Evolutionary conservation across 2,797 vertebrate species (phyloP).

Genomic region (Silurus aristotelis): DNA sequence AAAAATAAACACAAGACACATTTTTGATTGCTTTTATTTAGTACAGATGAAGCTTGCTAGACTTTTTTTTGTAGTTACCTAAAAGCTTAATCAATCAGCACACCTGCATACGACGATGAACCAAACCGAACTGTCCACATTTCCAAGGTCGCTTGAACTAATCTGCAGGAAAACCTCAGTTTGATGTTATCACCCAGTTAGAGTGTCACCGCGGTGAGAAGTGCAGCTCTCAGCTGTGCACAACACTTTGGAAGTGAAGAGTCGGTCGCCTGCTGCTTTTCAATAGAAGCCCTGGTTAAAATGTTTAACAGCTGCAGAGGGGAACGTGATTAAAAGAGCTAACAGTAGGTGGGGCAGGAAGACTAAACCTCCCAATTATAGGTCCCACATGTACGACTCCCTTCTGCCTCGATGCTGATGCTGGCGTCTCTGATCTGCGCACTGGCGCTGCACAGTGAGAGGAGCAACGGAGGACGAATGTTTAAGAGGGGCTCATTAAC

Average conservation of each 20-base stretch:
- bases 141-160: neutral
- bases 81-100: neutral
- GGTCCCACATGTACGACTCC: slow-evolving; percentile 1
- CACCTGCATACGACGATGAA: neutral
- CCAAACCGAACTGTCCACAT: neutral
- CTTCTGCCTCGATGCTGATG: neutral
- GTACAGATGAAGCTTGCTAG: neutral
- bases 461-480: neutral
- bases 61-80: neutral
- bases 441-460: neutral
- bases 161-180: neutral
- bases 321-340: slow-evolving; percentile 3
- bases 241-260: neutral
- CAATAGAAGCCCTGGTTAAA: neutral
- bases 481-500: neutral
- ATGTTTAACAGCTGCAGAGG: neutral
- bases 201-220: neutral
- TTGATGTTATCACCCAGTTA: neutral
- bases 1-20: neutral
- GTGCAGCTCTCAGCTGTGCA: neutral
- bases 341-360: slow-evolving; percentile 18
- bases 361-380: neutral
- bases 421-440: neutral
- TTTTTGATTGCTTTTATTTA: slow-evolving; percentile 2
- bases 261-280: neutral